Percentiles rank a stretch among this genome's conserved stretches.
phyloP scores from a whole-genome alignment of 2,888 invertebrate species.

The Dryococelus australis region DNA sequence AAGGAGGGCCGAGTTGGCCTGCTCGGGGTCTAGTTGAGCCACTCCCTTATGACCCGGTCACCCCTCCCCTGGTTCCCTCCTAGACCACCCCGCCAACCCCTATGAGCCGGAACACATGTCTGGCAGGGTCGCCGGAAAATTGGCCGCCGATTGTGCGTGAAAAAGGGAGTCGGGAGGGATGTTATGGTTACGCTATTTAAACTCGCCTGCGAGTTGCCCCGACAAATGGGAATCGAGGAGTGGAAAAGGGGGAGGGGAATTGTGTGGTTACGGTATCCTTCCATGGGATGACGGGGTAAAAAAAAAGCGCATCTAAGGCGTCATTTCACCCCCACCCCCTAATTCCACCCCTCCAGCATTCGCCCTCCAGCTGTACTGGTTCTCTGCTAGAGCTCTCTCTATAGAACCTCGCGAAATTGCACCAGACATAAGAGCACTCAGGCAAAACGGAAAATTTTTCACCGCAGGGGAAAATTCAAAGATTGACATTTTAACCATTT shows the following conservation, averaged over 20 bases:
- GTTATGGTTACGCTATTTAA: conserved; percentile 45
- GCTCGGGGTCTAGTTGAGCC: background rate
- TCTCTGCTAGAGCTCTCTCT: too few species aligned
- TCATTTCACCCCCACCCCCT: too few species aligned
- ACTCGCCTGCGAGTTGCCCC: conserved; percentile 25
- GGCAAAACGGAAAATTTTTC: too few species aligned
- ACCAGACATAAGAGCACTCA: too few species aligned
- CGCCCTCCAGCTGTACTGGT: background rate
- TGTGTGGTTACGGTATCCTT: background rate
- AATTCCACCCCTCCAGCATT: background rate
- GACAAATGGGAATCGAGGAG: background rate
- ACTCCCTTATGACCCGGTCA: background rate
- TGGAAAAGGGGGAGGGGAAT: background rate
- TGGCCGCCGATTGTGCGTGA: conserved; percentile 45
- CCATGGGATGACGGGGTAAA: background rate
- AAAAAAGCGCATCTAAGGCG: background rate
- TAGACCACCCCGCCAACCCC: conserved; percentile 9
- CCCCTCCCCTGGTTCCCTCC: background rate
- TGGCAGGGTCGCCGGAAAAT: conserved; percentile 36
- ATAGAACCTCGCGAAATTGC: background rate
- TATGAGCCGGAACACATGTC: conserved; percentile 40
- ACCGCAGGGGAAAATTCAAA: too few species aligned
- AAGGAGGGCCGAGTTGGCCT: background rate
- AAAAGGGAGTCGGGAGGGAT: conserved; percentile 26
- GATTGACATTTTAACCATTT: too few species aligned